Base-by-base conservation (phyloP, 1,140 invertebrate species). In the Monomorium pharaonis region DNA sequence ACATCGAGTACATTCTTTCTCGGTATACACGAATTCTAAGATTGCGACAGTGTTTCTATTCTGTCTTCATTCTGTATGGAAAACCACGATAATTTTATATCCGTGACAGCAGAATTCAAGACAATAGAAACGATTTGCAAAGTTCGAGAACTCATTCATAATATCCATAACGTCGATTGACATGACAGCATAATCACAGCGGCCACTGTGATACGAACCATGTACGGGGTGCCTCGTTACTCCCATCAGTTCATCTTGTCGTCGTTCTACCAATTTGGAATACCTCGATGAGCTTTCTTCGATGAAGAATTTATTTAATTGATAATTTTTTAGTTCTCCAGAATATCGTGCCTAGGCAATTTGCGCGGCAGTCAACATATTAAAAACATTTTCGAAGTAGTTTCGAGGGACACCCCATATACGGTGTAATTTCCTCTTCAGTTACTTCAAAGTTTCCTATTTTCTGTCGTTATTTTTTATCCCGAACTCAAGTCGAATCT, bases 181-280 rank as follows among this genome's bases (percentile, higher is more conserved):
- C 63, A 30, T 70, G 75, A 81, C 62, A 83, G 78, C 78, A 74
- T 83, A 83, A 83, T 83, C 78, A 58, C 49, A 10, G 37, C 24
- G 14, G 18, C 18, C 72, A 58, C 51, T 47, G 27, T 44, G 78
- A 83, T 74, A 58, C 78, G n/a, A 27, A 56, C 4, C 62, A 24
- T 21, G 18, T 37, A 74, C 33, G 33, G n/a, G 54, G 78, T 83
- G 67, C 27, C 51, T 58, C 51, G n/a, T n/a, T 27, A 10, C 24
- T 70, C 7, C 37, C 33, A 14, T 56, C 16, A 33, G 9, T 72
- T 30, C 0, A 56, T n/a, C 14, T 42, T 1, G 3, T n/a, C 14
- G 24, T 16, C 3, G 60, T n/a, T 14, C 21, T 9, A 33, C 21
- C 54, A 51, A 80, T 56, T 24, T 33, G 44, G 42, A n/a, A 51